Percentiles rank a stretch among this genome's conserved stretches.
phyloP scores from a whole-genome alignment of 2,888 invertebrate genomes.

The Unio pictorum region DNA sequence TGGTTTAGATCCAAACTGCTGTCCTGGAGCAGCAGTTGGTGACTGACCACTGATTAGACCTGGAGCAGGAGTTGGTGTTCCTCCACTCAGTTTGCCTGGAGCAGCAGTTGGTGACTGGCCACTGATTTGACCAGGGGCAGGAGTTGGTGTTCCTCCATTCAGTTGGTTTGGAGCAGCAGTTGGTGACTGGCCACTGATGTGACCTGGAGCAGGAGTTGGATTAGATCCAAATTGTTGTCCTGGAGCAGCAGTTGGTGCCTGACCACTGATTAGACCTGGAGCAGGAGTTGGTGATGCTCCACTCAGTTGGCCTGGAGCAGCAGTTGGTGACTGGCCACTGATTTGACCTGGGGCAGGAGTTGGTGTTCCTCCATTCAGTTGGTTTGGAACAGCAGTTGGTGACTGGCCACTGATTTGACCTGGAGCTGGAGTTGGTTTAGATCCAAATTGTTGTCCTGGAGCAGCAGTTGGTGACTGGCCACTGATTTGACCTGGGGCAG shows the following conservation, averaged over 20 bases:
- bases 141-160: not conserved
- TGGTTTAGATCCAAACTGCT: not conserved
- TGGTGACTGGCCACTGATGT: not conserved
- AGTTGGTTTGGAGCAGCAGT: no score
- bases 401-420: not conserved
- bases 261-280: not conserved
- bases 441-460: no score
- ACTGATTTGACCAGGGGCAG: conserved; percentile 1
- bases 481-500: no score
- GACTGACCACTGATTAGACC: conserved; percentile 32
- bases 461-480: no score
- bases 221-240: no score
- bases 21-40: conserved; percentile 26
- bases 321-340: conserved; percentile 1
- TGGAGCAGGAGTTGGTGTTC: conserved; percentile 15
- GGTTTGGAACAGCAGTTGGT: conserved; percentile 9
- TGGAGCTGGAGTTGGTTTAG: no score
- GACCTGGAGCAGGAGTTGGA: conserved; percentile 7
- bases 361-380: not conserved
- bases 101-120: conserved; percentile 2
- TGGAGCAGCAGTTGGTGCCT: no score
- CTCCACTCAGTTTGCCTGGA: not conserved
- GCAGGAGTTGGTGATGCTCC: conserved; percentile 4
- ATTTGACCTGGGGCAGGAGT: conserved; percentile 3
- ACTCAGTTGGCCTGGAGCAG: not conserved